Evolutionary conservation across 1,140 invertebrate genomes (phyloP).

Genomic region (Colletes latitarsis): DNA sequence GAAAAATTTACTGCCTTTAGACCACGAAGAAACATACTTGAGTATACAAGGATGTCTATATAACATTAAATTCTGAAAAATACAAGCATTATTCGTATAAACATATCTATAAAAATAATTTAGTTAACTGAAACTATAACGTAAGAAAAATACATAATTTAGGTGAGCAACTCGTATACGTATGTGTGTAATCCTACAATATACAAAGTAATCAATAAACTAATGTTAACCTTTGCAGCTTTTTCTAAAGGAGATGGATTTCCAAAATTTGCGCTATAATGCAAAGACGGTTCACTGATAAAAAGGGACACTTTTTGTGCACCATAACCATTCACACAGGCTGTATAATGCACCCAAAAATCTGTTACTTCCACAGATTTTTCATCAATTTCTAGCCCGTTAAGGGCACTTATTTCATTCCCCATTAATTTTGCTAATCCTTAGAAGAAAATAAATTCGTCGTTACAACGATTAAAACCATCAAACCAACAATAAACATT

Average conservation of each 20-base stretch:
- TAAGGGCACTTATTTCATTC: slow-evolving; percentile 87
- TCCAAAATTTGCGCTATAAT: slow-evolving; percentile 84
- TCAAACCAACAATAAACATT: not conserved
- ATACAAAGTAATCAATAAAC: slow-evolving; percentile 17
- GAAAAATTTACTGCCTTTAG: slow-evolving; percentile 86
- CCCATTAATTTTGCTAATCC: slow-evolving; percentile 82
- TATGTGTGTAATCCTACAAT: not conserved
- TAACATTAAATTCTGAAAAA: slow-evolving; percentile 89
- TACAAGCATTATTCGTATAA: not conserved
- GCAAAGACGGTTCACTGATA: slow-evolving; percentile 84
- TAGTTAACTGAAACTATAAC: not conserved
- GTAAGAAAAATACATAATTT: slow-evolving; percentile 1
- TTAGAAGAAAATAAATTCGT: not conserved
- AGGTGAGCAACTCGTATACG: not conserved
- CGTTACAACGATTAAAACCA: not conserved
- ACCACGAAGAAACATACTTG: slow-evolving; percentile 90
- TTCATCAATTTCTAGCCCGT: slow-evolving; percentile 87
- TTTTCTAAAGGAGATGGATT: slow-evolving; percentile 86
- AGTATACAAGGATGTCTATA: slow-evolving; percentile 91
- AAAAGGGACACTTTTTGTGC: slow-evolving; percentile 87
- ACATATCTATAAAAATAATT: not conserved
- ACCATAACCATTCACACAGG: slow-evolving; percentile 82
- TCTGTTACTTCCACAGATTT: slow-evolving; percentile 88
- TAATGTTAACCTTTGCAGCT: slow-evolving; percentile 84
- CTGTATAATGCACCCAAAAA: slow-evolving; percentile 89